Evolutionary conservation across 2,113 vertebrate species (phyloP), one percentile per base, ranked within the genome.

Genomic region (Bos javanicus): DNA sequence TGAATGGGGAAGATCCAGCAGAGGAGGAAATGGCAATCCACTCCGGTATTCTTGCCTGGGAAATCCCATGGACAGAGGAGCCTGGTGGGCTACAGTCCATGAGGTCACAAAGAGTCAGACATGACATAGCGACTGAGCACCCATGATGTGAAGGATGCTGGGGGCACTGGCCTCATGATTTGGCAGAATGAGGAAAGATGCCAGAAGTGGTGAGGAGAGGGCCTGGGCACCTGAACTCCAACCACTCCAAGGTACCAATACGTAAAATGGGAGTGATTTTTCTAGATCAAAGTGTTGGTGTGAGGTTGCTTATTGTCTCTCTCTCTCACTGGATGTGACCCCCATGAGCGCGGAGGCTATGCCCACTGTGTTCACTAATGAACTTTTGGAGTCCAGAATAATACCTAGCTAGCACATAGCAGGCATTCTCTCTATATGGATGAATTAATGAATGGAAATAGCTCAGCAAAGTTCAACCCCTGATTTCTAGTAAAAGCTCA

Each of bases 1-100:
- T 25, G 23, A 7, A 26, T 43, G 23, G 6, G 2, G 12, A 13
- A 14, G 23, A 43, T 43, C 21, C 23, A 2, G 1, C 1, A 0
- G 23, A 43, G 36, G 36, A 76, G 12, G 12, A 43, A 26, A 43
- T 43, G 71, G 36, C 36, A 39, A 6, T 13, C 36, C 71, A 43
- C 71, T 25, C 71, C 36, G 14, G 12, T 14, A 3, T 26, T 76
- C 23, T 43, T 43, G 11, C 11, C 36, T 76, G 36, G 71, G 71
- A 76, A 76, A 76, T 26, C 36, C 71, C 36, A 7, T 7, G 71
- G 36, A 76, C 36, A 43, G 21, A 43, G 36, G 21, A 74, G 36
- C 21, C 71, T 74, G 21, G 71, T 43, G 36, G 71, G 71, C 36
- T 43, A 25, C 36, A 74, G 71, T 43, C 21, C 21, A 14, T 43